These are phyloP conservation scores for Troides helena DNA, from an alignment of 2,888 invertebrate genomes.

Conservation along the genomic window DNA sequence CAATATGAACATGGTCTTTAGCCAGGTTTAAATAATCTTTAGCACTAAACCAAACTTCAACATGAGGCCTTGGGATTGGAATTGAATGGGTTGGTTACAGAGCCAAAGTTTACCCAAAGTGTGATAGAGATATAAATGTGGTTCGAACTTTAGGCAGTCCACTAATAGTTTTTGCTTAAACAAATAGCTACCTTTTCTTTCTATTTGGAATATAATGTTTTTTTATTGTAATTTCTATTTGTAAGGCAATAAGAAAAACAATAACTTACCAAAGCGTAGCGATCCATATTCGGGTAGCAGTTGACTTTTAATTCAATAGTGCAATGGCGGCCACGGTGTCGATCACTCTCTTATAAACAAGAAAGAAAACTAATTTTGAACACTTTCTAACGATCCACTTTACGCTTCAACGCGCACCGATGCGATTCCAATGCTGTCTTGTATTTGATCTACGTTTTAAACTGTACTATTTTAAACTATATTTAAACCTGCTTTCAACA, in stretches of 20 bases:
- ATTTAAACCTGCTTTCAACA: not conserved
- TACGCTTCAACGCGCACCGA: constrained; percentile 50
- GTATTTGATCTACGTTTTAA: not conserved
- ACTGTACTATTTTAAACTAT: not conserved
- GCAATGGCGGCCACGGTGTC: constrained; percentile 51
- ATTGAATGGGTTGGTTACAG: too few species aligned
- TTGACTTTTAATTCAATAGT: constrained; percentile 39
- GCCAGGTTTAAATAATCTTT: too few species aligned
- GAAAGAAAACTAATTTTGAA: constrained; percentile 68
- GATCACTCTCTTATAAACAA: constrained; percentile 68
- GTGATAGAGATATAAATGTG: too few species aligned
- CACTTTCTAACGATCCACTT: constrained; percentile 69
- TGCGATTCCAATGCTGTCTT: constrained; percentile 34
- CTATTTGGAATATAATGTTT: too few species aligned
- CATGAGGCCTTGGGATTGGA: too few species aligned
- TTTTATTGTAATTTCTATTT: too few species aligned
- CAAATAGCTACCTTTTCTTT: too few species aligned
- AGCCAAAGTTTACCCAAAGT: too few species aligned
- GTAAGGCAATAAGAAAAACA: constrained; percentile 23
- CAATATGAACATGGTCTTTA: too few species aligned
- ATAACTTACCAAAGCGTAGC: constrained; percentile 59
- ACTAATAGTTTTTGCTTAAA: too few species aligned
- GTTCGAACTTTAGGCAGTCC: too few species aligned
- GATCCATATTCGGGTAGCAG: constrained; percentile 49
- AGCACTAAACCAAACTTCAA: too few species aligned